Percentiles rank a stretch among this genome's conserved stretches.
phyloP scores from a whole-genome alignment of 2,797 vertebrate genomes.

The Phoeniculus purpureus region DNA sequence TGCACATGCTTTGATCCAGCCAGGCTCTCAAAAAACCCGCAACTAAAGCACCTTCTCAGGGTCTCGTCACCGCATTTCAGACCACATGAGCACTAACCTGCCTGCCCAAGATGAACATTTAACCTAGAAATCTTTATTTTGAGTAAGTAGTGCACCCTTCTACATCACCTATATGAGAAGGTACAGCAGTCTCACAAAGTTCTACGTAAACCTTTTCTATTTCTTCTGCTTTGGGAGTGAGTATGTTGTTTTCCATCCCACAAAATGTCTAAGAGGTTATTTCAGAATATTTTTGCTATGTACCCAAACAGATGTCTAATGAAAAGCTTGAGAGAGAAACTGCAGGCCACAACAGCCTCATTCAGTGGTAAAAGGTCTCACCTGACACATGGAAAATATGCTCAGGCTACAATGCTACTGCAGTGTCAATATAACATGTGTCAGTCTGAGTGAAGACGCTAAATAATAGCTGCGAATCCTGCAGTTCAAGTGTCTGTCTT shows the following conservation, averaged over 20 bases:
- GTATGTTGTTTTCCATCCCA: neutral
- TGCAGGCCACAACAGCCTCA: neutral
- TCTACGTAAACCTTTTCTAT: neutral
- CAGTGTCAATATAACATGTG: neutral
- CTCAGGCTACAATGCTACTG: neutral
- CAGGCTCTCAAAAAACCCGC: neutral
- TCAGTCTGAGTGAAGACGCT: neutral
- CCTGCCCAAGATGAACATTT: neutral
- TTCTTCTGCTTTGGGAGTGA: neutral
- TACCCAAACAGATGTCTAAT: neutral
- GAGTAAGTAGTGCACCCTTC: neutral
- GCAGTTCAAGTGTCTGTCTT: neutral
- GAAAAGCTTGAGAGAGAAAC: conserved; percentile 35
- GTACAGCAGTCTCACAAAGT: neutral
- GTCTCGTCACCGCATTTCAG: neutral
- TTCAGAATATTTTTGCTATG: neutral
- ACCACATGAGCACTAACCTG: accelerated
- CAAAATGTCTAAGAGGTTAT: neutral
- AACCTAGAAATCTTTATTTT: neutral
- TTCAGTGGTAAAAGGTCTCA: neutral
- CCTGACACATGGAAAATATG: conserved; percentile 25
- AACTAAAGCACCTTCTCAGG: neutral
- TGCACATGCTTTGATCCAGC: neutral
- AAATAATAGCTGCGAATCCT: conserved; percentile 14
- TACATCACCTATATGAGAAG: neutral